Conservation (phyloP, 1,140 invertebrate genomes). For the Luehdorfia chinensis region DNA sequence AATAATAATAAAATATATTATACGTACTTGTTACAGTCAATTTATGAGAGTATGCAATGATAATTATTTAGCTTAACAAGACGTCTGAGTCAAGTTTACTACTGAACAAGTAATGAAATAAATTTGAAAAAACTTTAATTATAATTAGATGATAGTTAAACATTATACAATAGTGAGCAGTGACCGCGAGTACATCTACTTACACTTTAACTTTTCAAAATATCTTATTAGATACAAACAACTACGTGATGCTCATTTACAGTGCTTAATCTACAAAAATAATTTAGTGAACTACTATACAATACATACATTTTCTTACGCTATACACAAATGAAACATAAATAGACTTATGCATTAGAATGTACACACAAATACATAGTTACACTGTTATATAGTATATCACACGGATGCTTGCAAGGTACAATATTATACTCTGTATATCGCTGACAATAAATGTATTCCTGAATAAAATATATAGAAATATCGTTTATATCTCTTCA, state of each 20-base stretch:
- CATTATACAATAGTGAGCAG: conserved; percentile 39
- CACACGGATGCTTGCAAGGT: background rate
- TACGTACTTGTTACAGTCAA: too few species aligned
- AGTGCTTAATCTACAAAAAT: conserved; percentile 73
- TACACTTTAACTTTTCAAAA: conserved; percentile 44
- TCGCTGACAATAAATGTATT: too few species aligned
- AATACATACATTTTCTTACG: conserved; percentile 56
- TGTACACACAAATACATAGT: conserved; percentile 47
- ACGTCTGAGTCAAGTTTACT: too few species aligned
- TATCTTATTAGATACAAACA: conserved; percentile 54
- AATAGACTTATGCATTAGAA: conserved; percentile 46
- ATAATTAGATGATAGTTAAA: too few species aligned
- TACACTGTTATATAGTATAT: conserved; percentile 34
- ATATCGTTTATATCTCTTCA: too few species aligned
- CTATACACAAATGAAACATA: conserved; percentile 49
- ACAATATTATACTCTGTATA: background rate
- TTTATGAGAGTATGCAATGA: too few species aligned
- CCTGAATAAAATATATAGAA: too few species aligned
- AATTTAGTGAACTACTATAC: conserved; percentile 69
- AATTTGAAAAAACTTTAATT: too few species aligned
- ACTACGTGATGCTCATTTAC: conserved; percentile 68
- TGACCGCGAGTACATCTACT: conserved; percentile 39
- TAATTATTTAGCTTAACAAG: too few species aligned
- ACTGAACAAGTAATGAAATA: too few species aligned
- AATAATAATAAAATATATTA: too few species aligned